Evolutionary conservation across 37 sponge, comb jelly and placozoan genomes (phyloP).

Genomic region (Agelas oroides): DNA sequence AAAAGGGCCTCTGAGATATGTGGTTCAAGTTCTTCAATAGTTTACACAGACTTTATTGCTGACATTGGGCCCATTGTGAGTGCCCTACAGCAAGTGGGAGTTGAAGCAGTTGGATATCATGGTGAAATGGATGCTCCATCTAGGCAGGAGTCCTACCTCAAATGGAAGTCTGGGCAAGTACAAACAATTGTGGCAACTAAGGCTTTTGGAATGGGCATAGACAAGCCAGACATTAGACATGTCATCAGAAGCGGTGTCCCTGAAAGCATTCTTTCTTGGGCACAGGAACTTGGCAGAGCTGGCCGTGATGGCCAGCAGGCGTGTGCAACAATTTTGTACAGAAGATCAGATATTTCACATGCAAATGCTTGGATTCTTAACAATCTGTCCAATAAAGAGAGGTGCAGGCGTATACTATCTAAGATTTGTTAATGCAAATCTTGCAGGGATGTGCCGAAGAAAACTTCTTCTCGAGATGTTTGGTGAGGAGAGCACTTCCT

Average conservation of each 20-base stretch:
- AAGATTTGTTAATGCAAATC: background rate
- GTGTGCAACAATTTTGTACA: no score
- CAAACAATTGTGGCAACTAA: constrained; percentile 33
- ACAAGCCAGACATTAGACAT: constrained; percentile 24
- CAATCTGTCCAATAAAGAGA: background rate
- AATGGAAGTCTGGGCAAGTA: constrained; percentile 28
- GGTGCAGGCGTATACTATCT: background rate
- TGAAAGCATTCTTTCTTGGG: background rate
- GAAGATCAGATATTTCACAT: no score
- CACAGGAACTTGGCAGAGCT: constrained; percentile 16
- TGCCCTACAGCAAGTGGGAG: background rate
- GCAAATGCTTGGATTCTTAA: background rate
- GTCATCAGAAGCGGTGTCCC: constrained; percentile 7
- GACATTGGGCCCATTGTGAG: constrained; percentile 19
- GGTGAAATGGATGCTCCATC: constrained; percentile 39
- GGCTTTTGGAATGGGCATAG: constrained; percentile 36
- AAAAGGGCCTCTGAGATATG: background rate
- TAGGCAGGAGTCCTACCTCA: constrained; percentile 15
- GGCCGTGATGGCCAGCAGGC: no score
- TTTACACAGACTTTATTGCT: no score
- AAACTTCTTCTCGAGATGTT: background rate
- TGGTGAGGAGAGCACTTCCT: background rate
- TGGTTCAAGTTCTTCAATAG: background rate
- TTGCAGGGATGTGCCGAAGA: background rate
- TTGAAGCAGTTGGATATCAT: constrained; percentile 3